These are phyloP conservation scores for Corydoras maculifer DNA, from an alignment of 2,113 vertebrate genomes.

Conservation along the genomic window DNA sequence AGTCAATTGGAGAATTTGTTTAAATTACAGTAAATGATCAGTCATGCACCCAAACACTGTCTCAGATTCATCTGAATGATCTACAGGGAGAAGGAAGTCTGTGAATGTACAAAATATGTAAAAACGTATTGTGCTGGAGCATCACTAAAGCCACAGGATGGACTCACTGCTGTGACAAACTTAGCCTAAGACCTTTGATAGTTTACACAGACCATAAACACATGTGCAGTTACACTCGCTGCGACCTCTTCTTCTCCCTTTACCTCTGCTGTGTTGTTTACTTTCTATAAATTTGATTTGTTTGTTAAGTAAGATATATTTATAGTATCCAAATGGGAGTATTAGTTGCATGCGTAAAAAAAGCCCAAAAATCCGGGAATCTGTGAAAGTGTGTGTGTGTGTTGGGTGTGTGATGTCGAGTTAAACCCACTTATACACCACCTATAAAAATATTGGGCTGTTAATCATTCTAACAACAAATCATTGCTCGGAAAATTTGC, in stretches of 20 bases:
- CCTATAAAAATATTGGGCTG: no score
- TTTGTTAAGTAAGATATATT: no score
- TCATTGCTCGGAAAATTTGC: no score
- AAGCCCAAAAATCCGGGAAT: no score
- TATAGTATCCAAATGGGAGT: no score
- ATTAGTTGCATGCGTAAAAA: no score
- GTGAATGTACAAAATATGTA: neutral
- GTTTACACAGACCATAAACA: constrained; percentile 73
- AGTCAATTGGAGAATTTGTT: constrained; percentile 78
- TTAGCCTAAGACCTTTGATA: constrained; percentile 64
- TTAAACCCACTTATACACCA: no score
- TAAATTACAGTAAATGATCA: constrained; percentile 57
- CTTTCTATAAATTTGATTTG: constrained; percentile 29
- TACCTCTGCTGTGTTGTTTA: constrained; percentile 1
- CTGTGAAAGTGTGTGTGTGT: no score
- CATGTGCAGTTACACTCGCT: constrained; percentile 59
- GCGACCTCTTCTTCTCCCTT: constrained; percentile 43
- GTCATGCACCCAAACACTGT: constrained; percentile 66
- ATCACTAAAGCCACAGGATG: constrained; percentile 12
- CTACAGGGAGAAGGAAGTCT: neutral
- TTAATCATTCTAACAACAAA: no score
- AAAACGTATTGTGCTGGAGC: neutral
- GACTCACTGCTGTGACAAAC: constrained; percentile 53
- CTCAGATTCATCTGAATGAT: constrained; percentile 41
- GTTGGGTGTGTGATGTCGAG: no score